Evolutionary conservation across 2,113 vertebrate genomes (phyloP), one percentile per base, ranked within the genome.

Genomic region (Corythornis cristatus): DNA sequence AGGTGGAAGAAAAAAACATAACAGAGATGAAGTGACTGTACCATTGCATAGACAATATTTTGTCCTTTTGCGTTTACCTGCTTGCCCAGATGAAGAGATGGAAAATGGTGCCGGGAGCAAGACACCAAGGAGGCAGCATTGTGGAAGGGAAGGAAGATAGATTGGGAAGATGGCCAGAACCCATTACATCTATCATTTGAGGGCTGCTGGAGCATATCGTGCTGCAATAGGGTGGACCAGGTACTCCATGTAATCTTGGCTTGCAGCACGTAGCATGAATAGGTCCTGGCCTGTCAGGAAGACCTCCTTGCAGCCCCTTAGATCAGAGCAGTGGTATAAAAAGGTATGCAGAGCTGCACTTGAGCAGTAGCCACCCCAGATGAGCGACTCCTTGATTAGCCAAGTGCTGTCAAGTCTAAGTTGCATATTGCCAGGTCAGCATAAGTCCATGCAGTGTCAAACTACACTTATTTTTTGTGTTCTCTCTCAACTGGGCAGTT

Each of bases 1-100:
- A 71, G 79, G 93, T 46, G 89, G 74, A 40, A 92, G 56, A 12
- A 85, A 68, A 10, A 86, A 37, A 86, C 64, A 92, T 28, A 81
- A 57, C 1, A 93, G 71, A 95, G 91, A 7, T 96, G 88, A 94
- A 73, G 56, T 2, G n/a, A 64, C 64, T 17, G 67, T 35, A 64
- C 64, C 68, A 71, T 0, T 46, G 76, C 82, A 51, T 0, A 2
- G 72, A 42, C 79, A 88, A 71, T 0, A 8, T 71, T 70, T 8
- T 80, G 85, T 29, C 45, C 92, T 64, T 46, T 46, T 28, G 40
- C 68, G 51, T 89, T 95, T 87, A 91, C 92, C 93, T 94, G 96
- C 50, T 86, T 11, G 67, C 45, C 64, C 2, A 0, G 58, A 22
- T 58, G 75, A 80, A 75, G 6, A 85, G 88, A 56, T 89, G 94